These are phyloP conservation scores for Sylvilagus bachmani DNA, from an alignment of 2,113 vertebrate species.

Conservation along the genomic window DNA sequence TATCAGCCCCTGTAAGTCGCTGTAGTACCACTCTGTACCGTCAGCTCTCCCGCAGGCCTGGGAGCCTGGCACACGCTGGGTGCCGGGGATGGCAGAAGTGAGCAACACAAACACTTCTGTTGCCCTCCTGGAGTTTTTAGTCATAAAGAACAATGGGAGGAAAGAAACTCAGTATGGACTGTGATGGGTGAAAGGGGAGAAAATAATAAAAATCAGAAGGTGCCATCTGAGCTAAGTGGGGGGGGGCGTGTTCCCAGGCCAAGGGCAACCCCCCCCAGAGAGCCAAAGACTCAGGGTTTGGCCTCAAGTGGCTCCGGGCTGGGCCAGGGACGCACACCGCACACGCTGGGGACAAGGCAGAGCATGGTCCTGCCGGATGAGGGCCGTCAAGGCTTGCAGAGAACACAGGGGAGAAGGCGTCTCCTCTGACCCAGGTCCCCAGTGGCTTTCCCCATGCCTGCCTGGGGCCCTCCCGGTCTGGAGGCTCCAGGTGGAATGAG, in stretches of 20 bases:
- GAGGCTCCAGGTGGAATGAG: neutral
- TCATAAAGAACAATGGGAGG: neutral
- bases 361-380: neutral
- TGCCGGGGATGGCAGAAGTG: neutral
- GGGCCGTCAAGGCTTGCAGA: neutral
- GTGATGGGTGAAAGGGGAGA: neutral
- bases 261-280: neutral
- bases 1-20: too few species aligned
- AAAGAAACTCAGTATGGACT: neutral
- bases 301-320: neutral
- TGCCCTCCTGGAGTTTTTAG: neutral
- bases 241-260: neutral
- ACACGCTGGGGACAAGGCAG: neutral
- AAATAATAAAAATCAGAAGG: too few species aligned
- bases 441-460: neutral
- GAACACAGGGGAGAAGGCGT: neutral
- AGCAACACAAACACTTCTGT: rapidly evolving
- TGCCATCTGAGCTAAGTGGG: neutral
- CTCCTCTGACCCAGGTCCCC: neutral
- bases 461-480: neutral
- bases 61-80: neutral
- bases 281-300: neutral
- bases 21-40: too few species aligned
- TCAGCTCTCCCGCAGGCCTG: neutral
- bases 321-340: neutral